Base-by-base conservation (phyloP, 2,888 invertebrate species). In the Apodemia hepburni region DNA sequence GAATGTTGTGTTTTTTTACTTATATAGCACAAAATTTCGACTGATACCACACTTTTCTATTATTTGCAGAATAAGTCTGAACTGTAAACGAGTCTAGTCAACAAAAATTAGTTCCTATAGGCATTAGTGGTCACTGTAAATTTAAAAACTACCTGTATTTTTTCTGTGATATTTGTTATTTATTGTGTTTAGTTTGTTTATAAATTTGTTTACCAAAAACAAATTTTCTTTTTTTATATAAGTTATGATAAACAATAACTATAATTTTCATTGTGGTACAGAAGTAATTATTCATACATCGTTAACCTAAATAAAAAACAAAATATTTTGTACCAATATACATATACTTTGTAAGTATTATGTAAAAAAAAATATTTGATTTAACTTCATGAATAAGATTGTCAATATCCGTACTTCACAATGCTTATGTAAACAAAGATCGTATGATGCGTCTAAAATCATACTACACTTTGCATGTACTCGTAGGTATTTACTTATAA, bases 11-110 rank as follows among this genome's bases (percentile, higher is more conserved):
- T 73, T 73, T 73, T 74, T 68, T 75, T 42, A 42, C 42, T 73
- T 67, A 73, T 70, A 73, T 77, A 79, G 76, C 77, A 73, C 77
- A 72, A 77, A 71, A 70, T 79, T 78, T 80, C 75, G 86, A 86
- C 85, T 85, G 86, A 73, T 69, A 67, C 64, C 65, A 69, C 69
- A 70, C 61, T 65, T 80, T 78, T 75, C 75, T 79, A 75, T 76
- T 69, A 72, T 77, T 78, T 77, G 80, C 80, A 81, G 81, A 81
- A 81, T 68, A 82, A 82, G 83, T 82, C 85, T 81, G 79, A 81
- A 74, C 70, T 71, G 64, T 70, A 68, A 73, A 71, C 72, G 71
- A 75, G 65, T 76, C 73, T 77, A 77, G 75, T 76, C 73, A 71
- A 72, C 70, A 66, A 57, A 38, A 42, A 69, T 74, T 66, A 75